Evolutionary conservation across 2,113 vertebrate species (phyloP), one percentile per base, ranked within the genome.

Genomic region (Tapirus terrestris): DNA sequence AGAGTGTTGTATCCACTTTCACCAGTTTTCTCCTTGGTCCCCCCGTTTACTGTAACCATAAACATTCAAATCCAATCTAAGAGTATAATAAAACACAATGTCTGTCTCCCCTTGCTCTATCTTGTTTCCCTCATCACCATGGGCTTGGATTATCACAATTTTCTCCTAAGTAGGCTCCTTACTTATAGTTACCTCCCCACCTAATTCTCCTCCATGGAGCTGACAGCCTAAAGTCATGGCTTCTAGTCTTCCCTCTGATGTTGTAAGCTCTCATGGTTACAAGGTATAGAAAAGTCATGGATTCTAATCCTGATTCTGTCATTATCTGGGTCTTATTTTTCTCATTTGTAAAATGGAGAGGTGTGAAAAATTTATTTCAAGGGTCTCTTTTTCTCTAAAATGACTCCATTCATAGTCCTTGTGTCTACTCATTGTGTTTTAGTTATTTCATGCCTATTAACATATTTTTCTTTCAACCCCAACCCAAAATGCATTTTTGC

Each of bases 251-350:
- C 9, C 13, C 16, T 87, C 27, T 53, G 27, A 20, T 39, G 56
- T 1, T 51, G 10, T n/a, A 68, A 96, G 18, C 72, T 96, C 43
- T 60, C 6, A 68, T 31, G 63, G 56, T 80, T 77, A 86, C 29
- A 72, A 1, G 27, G 48, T 18, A 53, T 14, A 84, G n/a, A 88
- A 95, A 45, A 84, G 53, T 84, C 18, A 61, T 25, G 73, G 45
- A 72, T 85, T 82, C 51, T 79, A 51, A 48, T 51, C 33, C 29
- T 80, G 31, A 96, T 79, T 75, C 72, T 91, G 39, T 77, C 48
- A 85, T 48, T 92, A n/a, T 79, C 33, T 81, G 65, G n/a, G 29
- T 89, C 61, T 92, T 72, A 72, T 9, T 94, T 84, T 89, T 93
- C 25, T 85, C 7, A 60, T 58, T 6, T 89, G 21, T 73, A 94